Conservation (phyloP, 2,113 vertebrate genomes). For the Pomatostomus ruficeps region DNA sequence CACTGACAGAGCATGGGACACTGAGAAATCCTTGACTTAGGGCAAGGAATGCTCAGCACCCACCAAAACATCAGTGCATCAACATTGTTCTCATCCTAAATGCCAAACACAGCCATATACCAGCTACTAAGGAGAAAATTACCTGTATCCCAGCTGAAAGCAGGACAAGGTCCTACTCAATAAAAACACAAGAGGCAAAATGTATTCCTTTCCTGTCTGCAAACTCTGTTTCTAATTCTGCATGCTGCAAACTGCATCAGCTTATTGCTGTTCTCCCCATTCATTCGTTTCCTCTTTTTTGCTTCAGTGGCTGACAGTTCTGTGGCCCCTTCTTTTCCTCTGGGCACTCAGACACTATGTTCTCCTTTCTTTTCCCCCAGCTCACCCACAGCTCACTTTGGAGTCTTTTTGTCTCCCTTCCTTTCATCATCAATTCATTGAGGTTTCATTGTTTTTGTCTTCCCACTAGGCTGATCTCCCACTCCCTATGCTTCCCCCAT, state of each 20-base stretch:
- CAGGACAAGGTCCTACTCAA: not conserved
- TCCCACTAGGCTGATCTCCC: not conserved
- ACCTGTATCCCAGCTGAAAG: not conserved
- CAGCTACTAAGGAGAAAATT: not conserved
- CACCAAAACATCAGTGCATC: not conserved
- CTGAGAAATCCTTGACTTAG: not conserved
- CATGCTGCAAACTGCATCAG: not conserved
- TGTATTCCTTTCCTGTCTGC: not conserved
- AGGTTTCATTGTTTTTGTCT: conserved; percentile 13
- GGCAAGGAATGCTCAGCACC: not conserved
- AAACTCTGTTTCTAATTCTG: not conserved
- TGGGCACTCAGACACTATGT: not conserved
- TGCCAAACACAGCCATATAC: not conserved
- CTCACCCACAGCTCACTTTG: not conserved
- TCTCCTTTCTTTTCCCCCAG: not conserved
- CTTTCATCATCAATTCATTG: conserved; percentile 13
- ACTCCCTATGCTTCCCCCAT: not conserved
- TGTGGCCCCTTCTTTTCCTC: not conserved
- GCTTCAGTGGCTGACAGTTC: accelerated
- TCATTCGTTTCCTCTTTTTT: not conserved
- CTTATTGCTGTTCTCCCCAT: not conserved
- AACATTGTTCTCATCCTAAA: not conserved
- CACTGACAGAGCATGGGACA: not conserved
- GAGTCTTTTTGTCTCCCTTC: not conserved
- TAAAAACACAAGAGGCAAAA: not conserved